Conservation (phyloP, 2,888 invertebrate genomes). For the Sinelater perroti region DNA sequence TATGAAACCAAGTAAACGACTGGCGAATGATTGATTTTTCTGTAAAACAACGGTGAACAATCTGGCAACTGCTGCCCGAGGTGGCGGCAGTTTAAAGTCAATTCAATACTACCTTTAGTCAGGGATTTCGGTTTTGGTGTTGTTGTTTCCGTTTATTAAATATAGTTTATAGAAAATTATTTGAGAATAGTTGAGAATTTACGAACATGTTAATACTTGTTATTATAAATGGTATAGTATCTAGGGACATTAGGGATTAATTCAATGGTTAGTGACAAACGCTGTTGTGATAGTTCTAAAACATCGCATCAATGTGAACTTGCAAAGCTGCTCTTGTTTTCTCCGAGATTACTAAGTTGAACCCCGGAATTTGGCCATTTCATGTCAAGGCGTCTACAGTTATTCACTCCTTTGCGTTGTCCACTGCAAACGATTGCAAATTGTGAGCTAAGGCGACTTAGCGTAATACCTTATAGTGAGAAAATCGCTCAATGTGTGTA, state of each 20-base stretch:
- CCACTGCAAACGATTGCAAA: conserved; percentile 25
- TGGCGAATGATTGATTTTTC: conserved; percentile 24
- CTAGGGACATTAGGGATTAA: conserved; percentile 33
- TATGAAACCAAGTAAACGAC: conserved; percentile 34
- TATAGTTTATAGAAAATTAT: conserved; percentile 38
- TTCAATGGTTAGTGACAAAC: conserved; percentile 39
- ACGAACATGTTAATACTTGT: conserved; percentile 40
- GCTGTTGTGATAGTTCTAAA: conserved; percentile 39
- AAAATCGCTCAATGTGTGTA: conserved; percentile 53
- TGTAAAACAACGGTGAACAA: conserved; percentile 29
- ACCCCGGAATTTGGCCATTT: too few relatives aligned
- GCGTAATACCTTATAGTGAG: conserved; percentile 52
- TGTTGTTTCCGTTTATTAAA: conserved; percentile 34
- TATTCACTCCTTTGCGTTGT: too few relatives aligned
- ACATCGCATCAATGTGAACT: conserved; percentile 35
- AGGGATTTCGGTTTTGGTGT: conserved; percentile 45
- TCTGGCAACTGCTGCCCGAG: conserved; percentile 27
- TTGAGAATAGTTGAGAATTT: conserved; percentile 37
- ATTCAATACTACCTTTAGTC: conserved; percentile 50
- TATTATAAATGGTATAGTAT: conserved; percentile 37
- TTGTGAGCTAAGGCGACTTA: conserved; percentile 50
- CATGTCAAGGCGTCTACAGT: too few relatives aligned
- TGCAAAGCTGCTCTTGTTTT: conserved; percentile 14
- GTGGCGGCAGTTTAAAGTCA: conserved; percentile 49
- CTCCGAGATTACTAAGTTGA: too few relatives aligned